Evolutionary conservation across 2,113 vertebrate genomes (phyloP), one percentile per base, ranked within the genome.

Genomic region (Charadrius vociferus): DNA sequence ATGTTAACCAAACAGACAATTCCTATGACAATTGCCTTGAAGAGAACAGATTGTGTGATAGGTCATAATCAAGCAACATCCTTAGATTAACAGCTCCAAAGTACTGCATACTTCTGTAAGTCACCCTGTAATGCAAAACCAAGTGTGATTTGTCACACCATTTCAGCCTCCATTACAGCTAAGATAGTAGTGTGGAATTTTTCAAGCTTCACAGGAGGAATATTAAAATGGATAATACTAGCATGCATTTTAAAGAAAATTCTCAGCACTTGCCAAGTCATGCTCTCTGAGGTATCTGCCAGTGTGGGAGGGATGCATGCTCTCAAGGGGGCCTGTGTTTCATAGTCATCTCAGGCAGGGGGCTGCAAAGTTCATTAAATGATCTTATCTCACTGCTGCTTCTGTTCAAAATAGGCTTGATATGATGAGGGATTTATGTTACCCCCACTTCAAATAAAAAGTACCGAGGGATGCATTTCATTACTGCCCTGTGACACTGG

Each of bases 281-380:
- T 70, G 97, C 88, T 90, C 87, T 88, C 85, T 81, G 18, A 93
- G 91, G 70, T 86, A 97, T 96, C 95, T 98, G 96, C 93, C 97
- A 98, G 90, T 97, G 98, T 98, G 97, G 97, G 97, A 98, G 97
- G 96, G 93, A 96, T 34, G n/a, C 32, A 36, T 56, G 50, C 78
- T 94, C 83, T 94, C 75, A 73, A 91, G 82, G 36, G 65, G 88
- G 67, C 91, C 88, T 98, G 98, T 98, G 96, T 97, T 98, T 95
- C 96, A 97, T 81, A 62, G 81, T 89, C 93, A 93, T 97, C 94
- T 97, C 96, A 97, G 96, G 94, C 96, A 97, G 97, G 97, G 97
- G 96, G 97, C 98, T 98, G 95, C 94, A 97, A 96, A 96, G 97
- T 97, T 98, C 97, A 98, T 97, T 96, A 97, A 98, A 97, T 97